phyloP scores from a whole-genome alignment of 2,888 invertebrate species.

The Alentia gelatinosa region DNA sequence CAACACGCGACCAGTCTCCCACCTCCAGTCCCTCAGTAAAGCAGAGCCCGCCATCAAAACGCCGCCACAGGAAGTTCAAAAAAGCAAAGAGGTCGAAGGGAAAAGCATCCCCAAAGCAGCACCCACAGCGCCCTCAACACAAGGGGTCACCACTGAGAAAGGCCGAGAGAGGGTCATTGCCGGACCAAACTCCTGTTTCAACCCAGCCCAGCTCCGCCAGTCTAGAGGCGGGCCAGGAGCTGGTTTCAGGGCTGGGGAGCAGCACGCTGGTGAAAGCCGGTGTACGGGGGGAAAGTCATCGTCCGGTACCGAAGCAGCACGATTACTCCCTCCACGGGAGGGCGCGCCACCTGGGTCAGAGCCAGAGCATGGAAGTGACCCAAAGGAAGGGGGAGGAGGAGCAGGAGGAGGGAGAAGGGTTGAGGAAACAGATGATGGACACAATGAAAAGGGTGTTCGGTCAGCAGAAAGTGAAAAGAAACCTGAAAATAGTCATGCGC shows the following conservation, averaged over 20 bases:
- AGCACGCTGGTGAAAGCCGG: neutral
- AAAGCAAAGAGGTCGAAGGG: neutral
- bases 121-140: neutral
- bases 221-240: neutral
- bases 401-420: neutral
- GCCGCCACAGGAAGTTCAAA: neutral
- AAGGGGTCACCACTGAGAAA: neutral
- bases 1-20: neutral
- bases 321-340: neutral
- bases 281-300: neutral
- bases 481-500: neutral
- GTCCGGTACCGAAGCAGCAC: neutral
- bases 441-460: slow-evolving; percentile 10
- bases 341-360: neutral
- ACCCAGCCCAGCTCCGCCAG: slow-evolving; percentile 34
- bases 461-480: neutral
- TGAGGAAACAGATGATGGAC: neutral
- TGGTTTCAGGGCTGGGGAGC: neutral
- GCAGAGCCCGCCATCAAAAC: neutral
- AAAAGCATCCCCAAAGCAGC: neutral
- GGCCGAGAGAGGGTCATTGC: slow-evolving; percentile 7
- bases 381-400: neutral
- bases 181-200: slow-evolving; percentile 45
- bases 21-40: neutral
- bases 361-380: neutral